Base-by-base conservation (phyloP, 2,797 vertebrate species). In the Syngnathus acus region DNA sequence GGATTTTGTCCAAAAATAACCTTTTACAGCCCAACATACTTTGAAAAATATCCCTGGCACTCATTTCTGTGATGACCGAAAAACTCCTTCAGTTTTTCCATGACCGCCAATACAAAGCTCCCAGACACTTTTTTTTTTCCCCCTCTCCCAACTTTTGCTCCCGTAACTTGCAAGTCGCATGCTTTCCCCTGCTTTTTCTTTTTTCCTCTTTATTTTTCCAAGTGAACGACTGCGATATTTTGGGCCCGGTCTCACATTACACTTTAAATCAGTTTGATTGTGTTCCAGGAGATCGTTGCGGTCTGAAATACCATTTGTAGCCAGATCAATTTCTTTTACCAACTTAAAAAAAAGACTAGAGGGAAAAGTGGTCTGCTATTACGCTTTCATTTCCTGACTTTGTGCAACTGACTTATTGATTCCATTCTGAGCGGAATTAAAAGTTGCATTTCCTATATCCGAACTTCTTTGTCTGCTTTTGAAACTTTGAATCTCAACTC, bases 241-340 rank as follows among this genome's bases (percentile, higher is more conserved):
- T 73, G 48, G 74, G 78, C 47, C 48, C 71, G 76, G 74, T 87
- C 78, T 81, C 60, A 68, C 74, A 75, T 79, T 82, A 78, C 74
- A 78, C 79, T 81, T 83, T 70, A 75, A 82, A 82, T 78, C 63
- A 0, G 80, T 84, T 64, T 75, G 86, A 89, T 84, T 72, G 68
- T 81, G 87, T 90, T 90, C 89, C 83, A 89, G 89, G 85, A 81
- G 69, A 68, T 77, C 65, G 64, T 80, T 78, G 80, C 64, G 76
- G 82, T 73, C 66, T 67, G 71, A 81, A 81, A 73, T 74, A 83
- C 72, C 78, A 79, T 86, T 88, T 83, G 73, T 78, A 81, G 77
- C 71, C 69, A 84, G 86, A 77, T 68, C 8, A 37, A 66, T 81
- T 86, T 77, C 67, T 74, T 61, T 68, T 26, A 78, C 79, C 62